These are phyloP conservation scores for Koerneria pararmatus DNA, from an alignment of 2,888 invertebrate species.

Conservation along the genomic window DNA sequence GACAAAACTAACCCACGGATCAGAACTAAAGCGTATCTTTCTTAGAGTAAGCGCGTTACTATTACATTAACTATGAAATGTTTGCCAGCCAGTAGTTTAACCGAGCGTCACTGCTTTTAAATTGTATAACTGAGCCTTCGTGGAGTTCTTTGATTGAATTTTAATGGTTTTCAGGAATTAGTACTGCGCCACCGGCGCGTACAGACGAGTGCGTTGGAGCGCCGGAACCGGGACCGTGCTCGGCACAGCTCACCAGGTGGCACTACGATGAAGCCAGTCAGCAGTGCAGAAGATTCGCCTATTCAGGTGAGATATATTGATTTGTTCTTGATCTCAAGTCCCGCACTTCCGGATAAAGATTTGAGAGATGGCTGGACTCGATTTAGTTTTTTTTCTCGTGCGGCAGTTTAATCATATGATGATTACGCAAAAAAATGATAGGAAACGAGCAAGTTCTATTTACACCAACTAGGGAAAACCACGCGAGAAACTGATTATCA, in stretches of 20 bases:
- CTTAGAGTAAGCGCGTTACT: no score
- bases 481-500: no score
- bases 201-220: conserved; percentile 50
- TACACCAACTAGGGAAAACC: no score
- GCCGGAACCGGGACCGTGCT: conserved; percentile 50
- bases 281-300: conserved; percentile 48
- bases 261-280: conserved; percentile 48
- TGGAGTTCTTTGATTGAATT: no score
- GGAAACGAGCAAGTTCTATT: no score
- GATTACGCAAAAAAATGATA: no score
- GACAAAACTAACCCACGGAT: no score
- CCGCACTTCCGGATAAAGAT: background rate
- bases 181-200: conserved; percentile 33
- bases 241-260: conserved; percentile 40
- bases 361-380: background rate
- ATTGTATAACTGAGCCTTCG: background rate
- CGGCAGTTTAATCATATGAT: no score
- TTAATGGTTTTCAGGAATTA: conserved; percentile 39
- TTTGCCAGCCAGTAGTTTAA: no score
- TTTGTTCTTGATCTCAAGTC: background rate
- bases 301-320: conserved; percentile 25
- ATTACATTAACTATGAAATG: no score
- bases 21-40: no score
- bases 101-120: background rate
- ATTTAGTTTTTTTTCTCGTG: no score